Percentiles rank a stretch among this genome's conserved stretches.
Conservation (phyloP, 2,888 invertebrate genomes). For the Allophyes oxyacanthae region DNA sequence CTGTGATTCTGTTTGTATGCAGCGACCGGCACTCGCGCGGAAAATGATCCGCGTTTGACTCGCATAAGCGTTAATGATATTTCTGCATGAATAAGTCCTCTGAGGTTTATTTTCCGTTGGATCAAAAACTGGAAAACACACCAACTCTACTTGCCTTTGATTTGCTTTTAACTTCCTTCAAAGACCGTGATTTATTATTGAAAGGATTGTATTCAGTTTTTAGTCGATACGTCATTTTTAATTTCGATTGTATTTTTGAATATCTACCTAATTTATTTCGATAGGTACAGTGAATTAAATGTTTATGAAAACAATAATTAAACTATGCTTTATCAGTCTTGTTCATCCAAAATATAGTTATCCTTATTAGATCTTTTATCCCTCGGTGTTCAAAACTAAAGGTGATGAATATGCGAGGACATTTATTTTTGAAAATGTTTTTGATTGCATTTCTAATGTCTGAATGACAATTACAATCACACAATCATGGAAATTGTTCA, state of each 20-base stretch:
- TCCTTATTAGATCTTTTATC: too few species aligned
- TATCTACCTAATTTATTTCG: too few species aligned
- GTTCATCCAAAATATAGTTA: too few species aligned
- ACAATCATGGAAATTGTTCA: too few species aligned
- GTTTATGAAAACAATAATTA: too few species aligned
- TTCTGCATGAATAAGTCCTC: conserved; percentile 54
- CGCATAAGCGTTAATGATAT: conserved; percentile 64
- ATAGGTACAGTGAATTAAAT: too few species aligned
- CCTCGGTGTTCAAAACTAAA: too few species aligned
- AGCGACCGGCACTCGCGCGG: conserved; percentile 62
- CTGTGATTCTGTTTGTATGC: conserved; percentile 72
- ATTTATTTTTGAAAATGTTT: too few species aligned
- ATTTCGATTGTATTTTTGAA: not conserved
- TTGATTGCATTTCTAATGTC: too few species aligned
- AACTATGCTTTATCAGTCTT: too few species aligned
- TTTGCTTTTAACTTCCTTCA: conserved; percentile 27
- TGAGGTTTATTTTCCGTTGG: conserved; percentile 41
- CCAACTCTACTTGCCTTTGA: conserved; percentile 25
- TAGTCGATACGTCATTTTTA: conserved; percentile 3
- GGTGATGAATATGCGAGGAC: too few species aligned
- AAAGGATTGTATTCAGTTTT: conserved; percentile 6
- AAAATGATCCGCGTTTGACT: conserved; percentile 70
- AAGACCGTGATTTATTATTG: conserved; percentile 18
- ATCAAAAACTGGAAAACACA: conserved; percentile 29
- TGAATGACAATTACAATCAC: too few species aligned